A percentile compares a stretch with the other conserved stretches of the same genome.
phyloP scores from a whole-genome alignment of 2,797 vertebrate species.

The Brachyalestes nurse region DNA sequence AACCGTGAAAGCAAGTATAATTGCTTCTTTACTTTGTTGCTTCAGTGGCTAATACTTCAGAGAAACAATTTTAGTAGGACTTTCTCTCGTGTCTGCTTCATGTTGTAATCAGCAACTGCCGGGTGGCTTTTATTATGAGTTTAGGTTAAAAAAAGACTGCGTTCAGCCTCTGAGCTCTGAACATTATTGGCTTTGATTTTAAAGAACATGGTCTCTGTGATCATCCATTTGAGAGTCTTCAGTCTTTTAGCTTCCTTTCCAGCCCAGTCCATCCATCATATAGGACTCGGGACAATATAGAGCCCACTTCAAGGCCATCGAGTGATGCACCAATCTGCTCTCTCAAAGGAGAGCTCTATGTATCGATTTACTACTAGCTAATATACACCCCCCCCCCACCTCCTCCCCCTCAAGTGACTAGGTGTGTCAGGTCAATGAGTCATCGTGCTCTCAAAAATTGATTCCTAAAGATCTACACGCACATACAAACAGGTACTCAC shows the following conservation, averaged over 20 bases:
- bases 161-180: background rate
- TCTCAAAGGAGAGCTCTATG: constrained; percentile 32
- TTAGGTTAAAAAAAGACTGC: background rate
- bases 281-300: constrained; percentile 12
- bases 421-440: constrained; percentile 19
- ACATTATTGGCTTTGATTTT: constrained; percentile 5
- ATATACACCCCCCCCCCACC: background rate
- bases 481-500: background rate
- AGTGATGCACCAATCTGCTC: constrained; percentile 11
- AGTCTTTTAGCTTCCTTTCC: constrained; percentile 9
- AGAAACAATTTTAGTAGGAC: too few relatives aligned
- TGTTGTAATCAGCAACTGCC: too few relatives aligned
- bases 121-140: background rate
- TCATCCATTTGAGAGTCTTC: constrained; percentile 12
- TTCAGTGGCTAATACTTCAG: too few relatives aligned
- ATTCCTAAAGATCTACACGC: background rate
- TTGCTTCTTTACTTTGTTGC: too few relatives aligned
- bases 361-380: constrained; percentile 53
- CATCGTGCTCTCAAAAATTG: constrained; percentile 3
- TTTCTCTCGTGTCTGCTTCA: too few relatives aligned
- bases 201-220: background rate
- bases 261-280: constrained; percentile 27
- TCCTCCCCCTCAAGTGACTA: background rate
- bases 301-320: constrained; percentile 8
- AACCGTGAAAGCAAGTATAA: too few relatives aligned